Evolutionary conservation across 2,888 invertebrate species (phyloP), one percentile per base, ranked within the genome.

Genomic region (Plebejus argus): DNA sequence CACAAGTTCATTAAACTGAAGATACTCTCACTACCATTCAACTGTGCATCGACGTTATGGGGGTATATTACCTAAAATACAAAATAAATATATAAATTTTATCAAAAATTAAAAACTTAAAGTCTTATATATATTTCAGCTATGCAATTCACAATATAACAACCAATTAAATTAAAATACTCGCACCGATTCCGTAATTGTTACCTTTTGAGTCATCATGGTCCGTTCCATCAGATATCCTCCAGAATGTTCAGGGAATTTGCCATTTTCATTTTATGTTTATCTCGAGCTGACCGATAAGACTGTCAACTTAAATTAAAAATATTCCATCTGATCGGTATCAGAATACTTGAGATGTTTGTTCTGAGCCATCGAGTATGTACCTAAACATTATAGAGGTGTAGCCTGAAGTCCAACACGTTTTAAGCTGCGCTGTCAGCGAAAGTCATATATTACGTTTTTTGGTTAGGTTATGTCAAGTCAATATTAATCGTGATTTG

Each of bases 291-390:
- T 39, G 70, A 77, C 70, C 39, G 77, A 77, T 77, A 77, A 71
- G 45, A 35, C 53, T 56, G 39, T 77, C 77, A 71, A 33, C 56
- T 77, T 53, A 77, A 71, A 71, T 77, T 71, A 77, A 77, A 77
- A 77, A 71, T 77, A 70, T 70, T 66, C 49, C 71, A 66, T 70
- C 35, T 10, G 77, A 77, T 77, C 56, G 35, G 35, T 33, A 71
- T 77, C 23, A 35, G 71, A 56, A 77, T 77, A 56, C 33, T 77
- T 70, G 33, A 53, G 71, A 77, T 77, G 23, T 77, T 71, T 28
- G 66, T 53, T 77, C 35, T 33, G 56, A 56, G 70, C n/a, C 28
- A 61, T 70, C 49, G 45, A 28, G 8, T 49, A 66, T 8, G 53
- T 76, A 28, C 2, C 1, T 76, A 35, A 28, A 70, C 49, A 70